Evolutionary conservation across 2,888 invertebrate species (phyloP).

Genomic region (Drosophila leonis): DNA sequence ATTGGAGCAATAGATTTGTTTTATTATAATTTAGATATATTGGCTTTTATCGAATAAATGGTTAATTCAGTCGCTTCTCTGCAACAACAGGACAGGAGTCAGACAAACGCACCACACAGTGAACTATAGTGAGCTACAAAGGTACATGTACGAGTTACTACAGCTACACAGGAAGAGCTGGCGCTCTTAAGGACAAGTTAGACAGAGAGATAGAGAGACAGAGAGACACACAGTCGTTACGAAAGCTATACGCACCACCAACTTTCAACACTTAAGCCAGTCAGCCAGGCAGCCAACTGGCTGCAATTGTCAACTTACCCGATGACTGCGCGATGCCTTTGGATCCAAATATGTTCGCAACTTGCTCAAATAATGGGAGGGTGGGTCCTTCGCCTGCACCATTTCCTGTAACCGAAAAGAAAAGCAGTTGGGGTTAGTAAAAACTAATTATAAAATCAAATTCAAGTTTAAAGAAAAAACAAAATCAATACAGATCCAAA

Average conservation of each 20-base stretch:
- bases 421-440: neutral
- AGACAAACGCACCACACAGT: constrained; percentile 56
- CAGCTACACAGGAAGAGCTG: constrained; percentile 27
- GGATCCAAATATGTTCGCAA: constrained; percentile 98
- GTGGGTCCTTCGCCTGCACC: constrained; percentile 99
- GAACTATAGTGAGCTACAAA: constrained; percentile 27
- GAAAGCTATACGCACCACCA: constrained; percentile 42
- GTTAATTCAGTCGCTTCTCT: constrained; percentile 31
- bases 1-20: constrained; percentile 59
- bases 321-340: constrained; percentile 96
- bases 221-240: constrained; percentile 27
- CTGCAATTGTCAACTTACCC: constrained; percentile 88
- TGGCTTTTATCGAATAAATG: constrained; percentile 15
- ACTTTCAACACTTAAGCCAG: constrained; percentile 28
- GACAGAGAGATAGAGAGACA: constrained; percentile 2
- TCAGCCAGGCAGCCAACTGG: neutral
- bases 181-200: constrained; percentile 21
- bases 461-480: neutral
- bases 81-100: constrained; percentile 25
- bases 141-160: constrained; percentile 18
- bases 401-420: constrained; percentile 91
- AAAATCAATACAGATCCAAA: neutral
- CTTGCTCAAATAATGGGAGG: constrained; percentile 98
- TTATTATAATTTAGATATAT: constrained; percentile 25
- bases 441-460: neutral